Percentiles rank a stretch among this genome's conserved stretches.
These are phyloP conservation scores for Myotis brandtii DNA, from an alignment of 2,113 vertebrate genomes.

Conservation along the genomic window DNA sequence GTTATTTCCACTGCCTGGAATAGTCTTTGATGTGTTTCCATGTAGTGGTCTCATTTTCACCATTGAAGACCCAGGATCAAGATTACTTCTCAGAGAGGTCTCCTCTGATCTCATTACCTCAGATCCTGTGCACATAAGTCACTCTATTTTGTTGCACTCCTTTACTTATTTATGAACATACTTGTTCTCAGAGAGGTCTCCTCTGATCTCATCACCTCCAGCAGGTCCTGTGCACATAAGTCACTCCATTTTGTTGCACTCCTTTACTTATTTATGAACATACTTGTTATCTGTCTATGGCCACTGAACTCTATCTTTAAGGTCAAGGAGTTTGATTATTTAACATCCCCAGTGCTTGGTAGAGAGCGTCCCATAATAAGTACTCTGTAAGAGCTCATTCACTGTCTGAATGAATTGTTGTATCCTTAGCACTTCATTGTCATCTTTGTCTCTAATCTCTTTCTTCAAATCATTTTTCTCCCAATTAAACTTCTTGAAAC, in stretches of 20 bases:
- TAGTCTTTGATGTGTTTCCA: neutral
- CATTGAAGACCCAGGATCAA: neutral
- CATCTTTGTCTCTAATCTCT: neutral
- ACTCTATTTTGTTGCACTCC: neutral
- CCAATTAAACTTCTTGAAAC: slow-evolving; percentile 30
- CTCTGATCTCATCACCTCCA: neutral
- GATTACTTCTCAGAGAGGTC: neutral
- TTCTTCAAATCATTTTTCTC: neutral
- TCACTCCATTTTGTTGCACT: neutral
- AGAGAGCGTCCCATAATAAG: neutral
- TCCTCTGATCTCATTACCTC: neutral
- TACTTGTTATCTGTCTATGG: neutral
- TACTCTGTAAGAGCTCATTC: neutral
- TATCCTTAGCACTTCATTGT: neutral
- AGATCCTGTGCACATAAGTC: neutral
- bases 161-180: neutral
- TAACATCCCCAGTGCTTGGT: neutral
- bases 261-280: neutral
- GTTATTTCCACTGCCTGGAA: neutral
- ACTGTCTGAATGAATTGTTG: neutral
- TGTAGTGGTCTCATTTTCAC: neutral
- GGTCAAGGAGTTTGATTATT: neutral
- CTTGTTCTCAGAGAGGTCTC: neutral
- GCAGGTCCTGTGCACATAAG: neutral
- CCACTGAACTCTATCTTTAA: neutral